Evolutionary conservation across 2,113 vertebrate genomes (phyloP).

Genomic region (Laterallus jamaicensis): DNA sequence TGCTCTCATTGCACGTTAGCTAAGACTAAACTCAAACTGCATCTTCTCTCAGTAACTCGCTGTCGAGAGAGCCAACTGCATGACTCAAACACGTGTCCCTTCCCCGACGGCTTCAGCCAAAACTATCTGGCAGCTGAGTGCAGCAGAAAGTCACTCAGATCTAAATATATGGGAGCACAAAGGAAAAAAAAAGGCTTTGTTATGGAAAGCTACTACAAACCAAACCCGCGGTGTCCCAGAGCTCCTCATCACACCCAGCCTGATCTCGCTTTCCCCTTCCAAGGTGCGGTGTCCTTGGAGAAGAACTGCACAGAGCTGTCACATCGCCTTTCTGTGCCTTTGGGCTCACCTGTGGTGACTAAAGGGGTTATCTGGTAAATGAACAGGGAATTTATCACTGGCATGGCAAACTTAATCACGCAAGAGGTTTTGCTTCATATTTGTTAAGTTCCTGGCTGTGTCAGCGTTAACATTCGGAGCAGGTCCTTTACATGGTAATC

Average conservation of each 20-base stretch:
- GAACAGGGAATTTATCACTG: background rate
- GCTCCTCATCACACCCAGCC: constrained; percentile 32
- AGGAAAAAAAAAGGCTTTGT: constrained; percentile 64
- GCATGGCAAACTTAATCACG: background rate
- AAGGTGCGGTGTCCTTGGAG: background rate
- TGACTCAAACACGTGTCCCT: constrained; percentile 64
- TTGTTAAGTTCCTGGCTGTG: background rate
- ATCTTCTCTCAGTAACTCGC: constrained; percentile 58
- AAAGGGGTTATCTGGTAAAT: background rate
- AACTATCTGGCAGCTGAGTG: constrained; percentile 58
- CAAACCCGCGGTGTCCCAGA: constrained; percentile 49
- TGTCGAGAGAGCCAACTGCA: constrained; percentile 59
- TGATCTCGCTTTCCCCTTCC: constrained; percentile 36
- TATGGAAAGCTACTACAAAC: constrained; percentile 68
- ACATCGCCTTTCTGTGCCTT: background rate
- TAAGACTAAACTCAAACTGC: constrained; percentile 53
- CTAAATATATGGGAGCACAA: constrained; percentile 64
- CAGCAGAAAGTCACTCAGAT: constrained; percentile 59
- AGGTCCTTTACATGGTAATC: background rate
- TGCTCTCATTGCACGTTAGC: constrained; percentile 43
- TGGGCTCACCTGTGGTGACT: background rate
- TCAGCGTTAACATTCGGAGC: background rate
- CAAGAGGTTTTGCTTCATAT: background rate
- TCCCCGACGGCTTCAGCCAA: constrained; percentile 39
- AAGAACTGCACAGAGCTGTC: background rate